Evolutionary conservation across 2,113 vertebrate genomes (phyloP).

Genomic region (Athene noctua): DNA sequence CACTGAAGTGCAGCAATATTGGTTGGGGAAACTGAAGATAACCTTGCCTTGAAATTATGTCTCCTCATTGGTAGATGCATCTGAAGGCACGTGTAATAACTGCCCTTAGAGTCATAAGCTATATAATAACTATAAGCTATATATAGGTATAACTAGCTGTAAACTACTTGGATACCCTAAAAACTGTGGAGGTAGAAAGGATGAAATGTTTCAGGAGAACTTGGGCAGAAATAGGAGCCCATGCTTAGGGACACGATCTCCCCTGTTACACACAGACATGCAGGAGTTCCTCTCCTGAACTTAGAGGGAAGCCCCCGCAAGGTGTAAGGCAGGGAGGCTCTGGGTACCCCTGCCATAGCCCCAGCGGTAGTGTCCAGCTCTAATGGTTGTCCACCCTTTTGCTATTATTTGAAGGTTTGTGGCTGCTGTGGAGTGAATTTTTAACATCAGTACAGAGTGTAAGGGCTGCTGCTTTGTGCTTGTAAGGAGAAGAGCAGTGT

Average conservation of each 20-base stretch:
- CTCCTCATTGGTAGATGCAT: not conserved
- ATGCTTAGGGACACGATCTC: fast-evolving
- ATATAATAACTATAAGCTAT: not conserved
- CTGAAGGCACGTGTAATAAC: fast-evolving
- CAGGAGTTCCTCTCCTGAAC: too few relatives aligned
- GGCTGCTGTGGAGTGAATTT: not conserved
- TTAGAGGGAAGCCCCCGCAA: not conserved
- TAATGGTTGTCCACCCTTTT: fast-evolving
- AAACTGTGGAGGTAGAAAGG: not conserved
- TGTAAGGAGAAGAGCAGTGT: fast-evolving
- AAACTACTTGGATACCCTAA: not conserved
- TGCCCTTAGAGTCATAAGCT: not conserved
- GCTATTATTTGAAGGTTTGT: not conserved
- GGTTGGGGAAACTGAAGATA: not conserved
- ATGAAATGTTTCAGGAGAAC: not conserved
- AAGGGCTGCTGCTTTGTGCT: not conserved
- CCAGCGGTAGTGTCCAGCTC: fast-evolving
- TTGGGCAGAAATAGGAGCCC: not conserved
- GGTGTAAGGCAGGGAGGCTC: not conserved
- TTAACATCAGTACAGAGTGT: not conserved
- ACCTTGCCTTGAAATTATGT: not conserved
- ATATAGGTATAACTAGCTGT: not conserved
- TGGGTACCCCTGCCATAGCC: not conserved
- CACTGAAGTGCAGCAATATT: not conserved
- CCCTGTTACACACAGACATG: fast-evolving